phyloP scores from a whole-genome alignment of 2,113 vertebrate genomes.

The Scopus umbretta region DNA sequence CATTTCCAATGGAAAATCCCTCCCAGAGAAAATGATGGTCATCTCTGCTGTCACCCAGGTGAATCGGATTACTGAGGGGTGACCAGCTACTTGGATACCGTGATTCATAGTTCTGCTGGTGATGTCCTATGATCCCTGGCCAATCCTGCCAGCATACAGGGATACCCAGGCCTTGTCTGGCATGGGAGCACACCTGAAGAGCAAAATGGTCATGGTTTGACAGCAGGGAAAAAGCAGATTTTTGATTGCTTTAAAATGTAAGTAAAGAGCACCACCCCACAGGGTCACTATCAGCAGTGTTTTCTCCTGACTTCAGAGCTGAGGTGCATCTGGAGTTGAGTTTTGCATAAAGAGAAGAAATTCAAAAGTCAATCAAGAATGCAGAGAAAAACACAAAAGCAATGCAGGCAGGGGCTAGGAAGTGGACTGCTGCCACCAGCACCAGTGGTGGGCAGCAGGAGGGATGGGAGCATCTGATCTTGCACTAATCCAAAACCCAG shows the following conservation, averaged over 20 bases:
- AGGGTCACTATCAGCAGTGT: neutral
- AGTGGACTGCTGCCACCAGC: neutral
- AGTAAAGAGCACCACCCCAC: neutral
- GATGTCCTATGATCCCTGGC: neutral
- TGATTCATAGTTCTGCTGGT: neutral
- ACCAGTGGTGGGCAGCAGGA: accelerated
- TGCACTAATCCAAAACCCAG: neutral
- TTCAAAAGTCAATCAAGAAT: neutral
- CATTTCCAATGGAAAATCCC: neutral
- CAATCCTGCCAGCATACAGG: neutral
- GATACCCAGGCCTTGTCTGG: neutral
- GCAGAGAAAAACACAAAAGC: neutral
- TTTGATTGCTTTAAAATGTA: neutral
- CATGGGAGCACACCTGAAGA: no score
- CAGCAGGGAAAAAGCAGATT: neutral
- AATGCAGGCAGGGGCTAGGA: neutral
- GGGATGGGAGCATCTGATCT: neutral
- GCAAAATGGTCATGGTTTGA: neutral
- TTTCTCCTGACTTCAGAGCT: neutral
- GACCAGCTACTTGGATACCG: neutral
- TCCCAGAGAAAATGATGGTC: neutral
- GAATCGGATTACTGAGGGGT: neutral
- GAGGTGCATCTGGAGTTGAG: neutral
- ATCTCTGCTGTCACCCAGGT: neutral
- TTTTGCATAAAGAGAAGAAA: neutral